Evolutionary conservation across 2,888 invertebrate species (phyloP).

Genomic region (Ypsolopha sequella): DNA sequence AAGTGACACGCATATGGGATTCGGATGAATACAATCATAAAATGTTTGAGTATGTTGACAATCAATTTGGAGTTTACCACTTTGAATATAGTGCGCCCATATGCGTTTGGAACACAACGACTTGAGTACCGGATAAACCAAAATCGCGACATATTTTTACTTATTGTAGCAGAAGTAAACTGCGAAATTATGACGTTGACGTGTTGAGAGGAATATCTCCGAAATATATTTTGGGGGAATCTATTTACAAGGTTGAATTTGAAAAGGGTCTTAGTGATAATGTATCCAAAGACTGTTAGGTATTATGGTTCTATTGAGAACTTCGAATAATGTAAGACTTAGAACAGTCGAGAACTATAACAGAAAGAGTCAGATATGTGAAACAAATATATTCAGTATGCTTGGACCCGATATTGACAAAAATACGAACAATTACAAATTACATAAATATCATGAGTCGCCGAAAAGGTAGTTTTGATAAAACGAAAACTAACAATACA

Average conservation of each 20-base stretch:
- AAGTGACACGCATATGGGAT: not conserved
- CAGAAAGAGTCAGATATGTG: constrained; percentile 55
- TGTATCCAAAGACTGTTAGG: constrained; percentile 69
- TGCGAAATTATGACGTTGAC: constrained; percentile 35
- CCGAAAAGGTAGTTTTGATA: constrained; percentile 15
- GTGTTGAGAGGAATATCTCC: constrained; percentile 38
- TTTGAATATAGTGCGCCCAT: constrained; percentile 9
- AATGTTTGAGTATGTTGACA: not conserved
- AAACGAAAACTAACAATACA: not conserved
- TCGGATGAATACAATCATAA: not conserved
- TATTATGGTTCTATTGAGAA: constrained; percentile 57
- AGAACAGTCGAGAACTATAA: constrained; percentile 8
- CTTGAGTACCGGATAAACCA: constrained; percentile 6
- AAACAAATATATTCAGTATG: constrained; percentile 32
- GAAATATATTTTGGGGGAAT: constrained; percentile 67
- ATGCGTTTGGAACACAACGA: constrained; percentile 13
- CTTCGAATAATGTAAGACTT: constrained; percentile 5
- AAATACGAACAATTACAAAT: constrained; percentile 16
- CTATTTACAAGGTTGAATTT: constrained; percentile 57
- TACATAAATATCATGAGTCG: constrained; percentile 26
- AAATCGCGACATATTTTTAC: constrained; percentile 28
- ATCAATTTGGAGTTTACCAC: too few relatives aligned
- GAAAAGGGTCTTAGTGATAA: constrained; percentile 64
- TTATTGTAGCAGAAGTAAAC: constrained; percentile 26
- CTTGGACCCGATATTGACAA: constrained; percentile 31